These are phyloP conservation scores for Lochmaea capreae DNA, from an alignment of 2,888 invertebrate genomes.

Conservation along the genomic window DNA sequence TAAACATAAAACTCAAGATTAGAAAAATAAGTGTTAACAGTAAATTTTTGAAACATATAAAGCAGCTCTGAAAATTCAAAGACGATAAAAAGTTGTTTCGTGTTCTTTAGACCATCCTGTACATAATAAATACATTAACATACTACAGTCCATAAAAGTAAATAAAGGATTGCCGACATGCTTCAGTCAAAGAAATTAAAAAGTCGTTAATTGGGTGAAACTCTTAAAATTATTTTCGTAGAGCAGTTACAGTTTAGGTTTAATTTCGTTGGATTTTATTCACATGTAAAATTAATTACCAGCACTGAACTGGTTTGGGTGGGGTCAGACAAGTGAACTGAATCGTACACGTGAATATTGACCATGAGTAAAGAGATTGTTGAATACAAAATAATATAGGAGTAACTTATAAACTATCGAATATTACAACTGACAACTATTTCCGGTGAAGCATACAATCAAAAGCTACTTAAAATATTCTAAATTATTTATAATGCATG, in stretches of 20 bases:
- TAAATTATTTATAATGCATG: neutral
- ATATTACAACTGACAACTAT: neutral
- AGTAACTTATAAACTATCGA: neutral
- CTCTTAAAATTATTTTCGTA: conserved; percentile 4
- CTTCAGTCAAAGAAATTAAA: conserved; percentile 8
- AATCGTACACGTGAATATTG: conserved; percentile 42
- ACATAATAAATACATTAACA: conserved; percentile 6
- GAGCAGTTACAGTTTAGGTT: conserved; percentile 12
- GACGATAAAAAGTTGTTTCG: neutral
- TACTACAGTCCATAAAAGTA: neutral
- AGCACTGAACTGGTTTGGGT: conserved; percentile 41
- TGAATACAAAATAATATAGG: conserved; percentile 23
- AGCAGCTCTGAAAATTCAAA: too few species aligned
- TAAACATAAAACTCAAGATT: too few species aligned
- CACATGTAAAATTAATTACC: conserved; percentile 34
- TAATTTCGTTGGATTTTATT: conserved; percentile 19
- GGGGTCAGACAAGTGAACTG: conserved; percentile 41
- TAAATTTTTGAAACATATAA: too few species aligned
- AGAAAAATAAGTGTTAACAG: too few species aligned
- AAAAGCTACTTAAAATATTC: neutral
- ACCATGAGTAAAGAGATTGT: conserved; percentile 44
- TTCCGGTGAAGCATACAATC: neutral
- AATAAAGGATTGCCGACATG: conserved; percentile 13
- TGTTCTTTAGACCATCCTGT: neutral
- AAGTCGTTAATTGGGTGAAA: conserved; percentile 4